Evolutionary conservation across 2,888 invertebrate species (phyloP), one percentile per base, ranked within the genome.

Genomic region (Tanypteryx hageni): DNA sequence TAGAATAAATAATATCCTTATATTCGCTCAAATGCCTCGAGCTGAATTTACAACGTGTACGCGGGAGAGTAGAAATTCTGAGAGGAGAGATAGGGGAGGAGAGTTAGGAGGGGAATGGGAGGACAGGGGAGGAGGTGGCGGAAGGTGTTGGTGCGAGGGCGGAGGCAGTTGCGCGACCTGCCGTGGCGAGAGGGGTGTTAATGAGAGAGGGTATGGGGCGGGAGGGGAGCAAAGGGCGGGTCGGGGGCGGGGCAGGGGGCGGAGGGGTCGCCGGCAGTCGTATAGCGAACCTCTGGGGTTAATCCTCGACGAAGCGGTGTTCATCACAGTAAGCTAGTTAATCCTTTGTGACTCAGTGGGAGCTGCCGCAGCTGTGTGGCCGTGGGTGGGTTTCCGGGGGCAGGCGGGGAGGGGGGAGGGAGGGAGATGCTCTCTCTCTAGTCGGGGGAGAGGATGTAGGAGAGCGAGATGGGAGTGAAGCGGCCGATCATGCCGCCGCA

Each of bases 311-410:
- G 89, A 89, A 89, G 64, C 89, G 89, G 89, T 89, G 89, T 89
- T 89, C 89, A 89, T 89, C 89, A 89, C 89, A 89, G 89, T 89
- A 89, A 89, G 89, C 89, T 89, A 89, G 89, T 89, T 89, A 89
- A 89, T 89, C 89, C 89, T 89, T 89, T 89, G 89, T 89, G 89
- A 89, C 89, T 89, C 89, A 89, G 89, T 89, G 89, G 89, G 89
- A 89, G 89, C 64, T 61, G 64, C 44, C 89, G 68, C 89, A 89
- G 89, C 89, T 89, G 89, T 16, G 89, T 11, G 61, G 61, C n/a
- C 13, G 58, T 64, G 61, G 27, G 61, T 61, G 61, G 44, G 83
- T 56, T 44, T 83, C 56, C 10, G 56, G 10, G 83, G 9, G 83
- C 10, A 9, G 56, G 14, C 44, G 13, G 5, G 83, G 82, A 27